Evolutionary conservation across 2,888 invertebrate genomes (phyloP).

Genomic region (Aphidoletes aphidimyza): DNA sequence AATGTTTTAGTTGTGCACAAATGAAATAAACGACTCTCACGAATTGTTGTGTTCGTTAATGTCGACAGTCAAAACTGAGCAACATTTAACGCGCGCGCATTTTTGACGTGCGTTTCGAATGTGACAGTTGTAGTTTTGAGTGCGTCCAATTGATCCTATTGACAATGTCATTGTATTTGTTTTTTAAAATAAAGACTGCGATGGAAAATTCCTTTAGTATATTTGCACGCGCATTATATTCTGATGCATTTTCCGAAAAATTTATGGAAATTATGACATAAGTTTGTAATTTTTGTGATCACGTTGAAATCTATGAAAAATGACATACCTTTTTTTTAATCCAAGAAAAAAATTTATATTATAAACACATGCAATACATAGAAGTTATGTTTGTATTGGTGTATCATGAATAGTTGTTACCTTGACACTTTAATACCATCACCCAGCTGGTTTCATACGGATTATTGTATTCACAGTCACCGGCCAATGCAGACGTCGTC

Average conservation of each 20-base stretch:
- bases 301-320: no score
- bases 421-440: conserved; percentile 40
- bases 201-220: conserved; percentile 6
- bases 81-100: conserved; percentile 9
- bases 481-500: conserved; percentile 44
- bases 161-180: neutral
- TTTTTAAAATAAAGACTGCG: neutral
- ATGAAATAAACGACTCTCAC: neutral
- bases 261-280: no score
- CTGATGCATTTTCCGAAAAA: no score
- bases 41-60: neutral
- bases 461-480: conserved; percentile 48
- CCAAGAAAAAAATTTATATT: neutral
- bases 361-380: neutral
- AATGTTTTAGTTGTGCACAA: neutral
- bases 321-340: no score
- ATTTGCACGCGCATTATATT: no score
- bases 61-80: neutral
- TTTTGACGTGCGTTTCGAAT: neutral
- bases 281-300: no score
- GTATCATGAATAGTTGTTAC: conserved; percentile 20
- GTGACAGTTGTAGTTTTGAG: neutral
- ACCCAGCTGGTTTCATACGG: conserved; percentile 18
- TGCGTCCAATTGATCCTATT: neutral
- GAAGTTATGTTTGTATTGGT: neutral